Conservation (phyloP, 2,797 vertebrate species). For the Oreonectes daqikongensis region DNA sequence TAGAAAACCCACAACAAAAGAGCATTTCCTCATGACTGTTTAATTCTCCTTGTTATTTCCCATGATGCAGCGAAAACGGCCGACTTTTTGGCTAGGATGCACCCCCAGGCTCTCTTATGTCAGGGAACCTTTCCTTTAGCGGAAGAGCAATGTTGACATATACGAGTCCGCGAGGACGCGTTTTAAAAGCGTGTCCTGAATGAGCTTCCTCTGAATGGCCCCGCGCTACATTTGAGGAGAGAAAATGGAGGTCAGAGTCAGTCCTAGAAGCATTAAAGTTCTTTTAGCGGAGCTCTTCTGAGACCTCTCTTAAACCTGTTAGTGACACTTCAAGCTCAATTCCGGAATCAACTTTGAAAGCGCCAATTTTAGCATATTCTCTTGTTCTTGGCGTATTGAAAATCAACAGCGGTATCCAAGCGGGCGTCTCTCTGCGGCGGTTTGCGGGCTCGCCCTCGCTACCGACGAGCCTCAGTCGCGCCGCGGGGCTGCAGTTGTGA, state of each 20-base stretch:
- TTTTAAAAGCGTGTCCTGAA: constrained; percentile 45
- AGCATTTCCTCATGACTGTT: constrained; percentile 35
- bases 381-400: constrained; percentile 23
- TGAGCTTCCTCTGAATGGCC: constrained; percentile 42
- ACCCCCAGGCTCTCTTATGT: constrained; percentile 31
- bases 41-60: constrained; percentile 46
- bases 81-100: constrained; percentile 24
- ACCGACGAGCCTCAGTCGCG: constrained; percentile 25
- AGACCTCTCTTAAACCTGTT: constrained; percentile 45
- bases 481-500: constrained; percentile 49
- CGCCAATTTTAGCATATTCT: constrained; percentile 29
- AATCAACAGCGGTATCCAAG: constrained; percentile 27
- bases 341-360: constrained; percentile 44
- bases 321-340: constrained; percentile 47
- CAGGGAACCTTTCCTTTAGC: constrained; percentile 39
- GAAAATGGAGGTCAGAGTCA: constrained; percentile 34
- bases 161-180: constrained; percentile 35
- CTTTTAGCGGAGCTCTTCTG: constrained; percentile 25
- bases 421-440: constrained; percentile 12
- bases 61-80: constrained; percentile 22
- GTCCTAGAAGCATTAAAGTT: constrained; percentile 42
- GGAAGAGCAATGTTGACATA: constrained; percentile 45
- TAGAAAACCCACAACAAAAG: constrained; percentile 53
- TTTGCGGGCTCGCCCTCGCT: constrained; percentile 15
- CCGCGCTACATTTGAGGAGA: constrained; percentile 20